These are phyloP conservation scores for Hydropotes inermis DNA, from an alignment of 2,113 vertebrate genomes.

Conservation along the genomic window DNA sequence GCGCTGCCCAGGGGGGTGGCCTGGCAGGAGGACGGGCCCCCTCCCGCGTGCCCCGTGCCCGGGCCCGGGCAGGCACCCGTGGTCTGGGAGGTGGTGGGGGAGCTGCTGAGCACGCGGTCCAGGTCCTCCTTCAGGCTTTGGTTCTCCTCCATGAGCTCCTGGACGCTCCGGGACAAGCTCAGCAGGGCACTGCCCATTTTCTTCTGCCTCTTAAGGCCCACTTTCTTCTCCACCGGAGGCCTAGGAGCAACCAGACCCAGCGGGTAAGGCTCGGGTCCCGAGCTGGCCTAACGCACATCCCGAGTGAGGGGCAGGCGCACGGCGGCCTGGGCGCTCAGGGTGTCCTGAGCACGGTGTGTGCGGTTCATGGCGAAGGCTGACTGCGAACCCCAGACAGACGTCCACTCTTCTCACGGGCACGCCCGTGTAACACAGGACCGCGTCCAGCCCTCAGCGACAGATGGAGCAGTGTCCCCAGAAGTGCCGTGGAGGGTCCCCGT, in stretches of 20 bases:
- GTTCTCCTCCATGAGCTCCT: conserved; percentile 91
- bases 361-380: not conserved
- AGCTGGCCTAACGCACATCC: not conserved
- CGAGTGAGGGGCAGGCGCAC: rapidly evolving
- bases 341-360: rapidly evolving
- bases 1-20: rapidly evolving
- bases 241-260: conserved; percentile 58
- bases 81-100: conserved; percentile 71
- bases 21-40: rapidly evolving
- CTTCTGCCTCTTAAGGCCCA: conserved; percentile 84
- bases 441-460: rapidly evolving
- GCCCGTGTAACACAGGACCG: not conserved
- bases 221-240: conserved; percentile 80
- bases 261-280: not conserved
- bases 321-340: not conserved
- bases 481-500: rapidly evolving
- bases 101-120: conserved; percentile 78
- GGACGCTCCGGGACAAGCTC: conserved; percentile 86
- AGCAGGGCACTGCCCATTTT: conserved; percentile 84
- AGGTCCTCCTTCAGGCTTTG: conserved; percentile 86
- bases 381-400: too few species aligned
- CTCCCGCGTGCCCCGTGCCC: rapidly evolving
- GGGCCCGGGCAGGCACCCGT: conserved; percentile 78
- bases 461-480: not conserved
- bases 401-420: not conserved